A percentile compares a stretch with the other conserved stretches of the same genome.
Conservation (phyloP, 2,113 vertebrate genomes). For the Emydura subglobosa region DNA sequence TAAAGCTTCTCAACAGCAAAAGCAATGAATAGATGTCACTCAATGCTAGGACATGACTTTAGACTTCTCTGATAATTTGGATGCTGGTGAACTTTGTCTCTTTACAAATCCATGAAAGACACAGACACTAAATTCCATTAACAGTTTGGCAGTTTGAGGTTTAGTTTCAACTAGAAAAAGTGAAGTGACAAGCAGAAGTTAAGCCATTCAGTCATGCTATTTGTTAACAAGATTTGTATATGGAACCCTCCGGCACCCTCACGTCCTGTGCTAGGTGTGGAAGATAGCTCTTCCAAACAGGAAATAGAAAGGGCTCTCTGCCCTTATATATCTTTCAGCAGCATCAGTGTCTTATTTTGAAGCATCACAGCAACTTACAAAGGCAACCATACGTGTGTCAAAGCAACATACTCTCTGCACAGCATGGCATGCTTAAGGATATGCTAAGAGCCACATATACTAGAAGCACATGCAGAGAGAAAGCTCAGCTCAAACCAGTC, state of each 20-base stretch:
- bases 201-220: conserved; percentile 16
- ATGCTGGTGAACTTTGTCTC: conserved; percentile 55
- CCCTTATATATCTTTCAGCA: conserved; percentile 26
- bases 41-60: conserved; percentile 39
- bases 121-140: conserved; percentile 60
- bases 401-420: conserved; percentile 1
- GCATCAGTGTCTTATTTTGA: neutral
- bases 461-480: neutral
- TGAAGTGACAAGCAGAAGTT: neutral
- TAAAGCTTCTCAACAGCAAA: conserved; percentile 23
- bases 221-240: conserved; percentile 50
- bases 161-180: neutral
- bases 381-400: neutral
- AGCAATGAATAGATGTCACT: conserved; percentile 55
- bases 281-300: neutral
- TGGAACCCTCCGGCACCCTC: neutral
- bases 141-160: conserved; percentile 7
- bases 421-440: neutral
- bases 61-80: conserved; percentile 60
- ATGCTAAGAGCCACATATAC: neutral
- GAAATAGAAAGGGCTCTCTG: neutral
- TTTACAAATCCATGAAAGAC: conserved; percentile 70
- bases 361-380: neutral
- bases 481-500: neutral
- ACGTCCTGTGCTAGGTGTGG: neutral